phyloP scores from a whole-genome alignment of 2,797 vertebrate species.

The Sebastes kiyomatsui region DNA sequence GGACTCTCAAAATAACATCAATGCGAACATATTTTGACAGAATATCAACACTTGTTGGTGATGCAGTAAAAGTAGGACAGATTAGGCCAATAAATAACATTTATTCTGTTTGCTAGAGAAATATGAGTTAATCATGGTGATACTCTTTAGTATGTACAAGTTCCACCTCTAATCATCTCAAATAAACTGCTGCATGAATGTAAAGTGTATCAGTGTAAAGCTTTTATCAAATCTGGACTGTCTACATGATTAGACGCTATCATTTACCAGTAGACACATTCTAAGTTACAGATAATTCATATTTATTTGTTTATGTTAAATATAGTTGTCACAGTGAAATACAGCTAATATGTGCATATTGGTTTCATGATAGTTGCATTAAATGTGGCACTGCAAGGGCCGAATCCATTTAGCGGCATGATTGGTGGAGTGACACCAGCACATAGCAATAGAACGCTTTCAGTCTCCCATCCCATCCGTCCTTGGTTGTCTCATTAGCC shows the following conservation, averaged over 20 bases:
- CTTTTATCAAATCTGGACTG: background rate
- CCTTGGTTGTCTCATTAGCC: constrained; percentile 70
- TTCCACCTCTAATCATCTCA: background rate
- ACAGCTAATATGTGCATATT: constrained; percentile 17
- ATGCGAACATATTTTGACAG: no score
- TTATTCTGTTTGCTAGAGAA: background rate
- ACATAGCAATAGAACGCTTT: constrained; percentile 38
- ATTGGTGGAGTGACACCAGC: constrained; percentile 63
- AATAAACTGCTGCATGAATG: background rate
- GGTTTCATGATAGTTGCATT: constrained; percentile 37
- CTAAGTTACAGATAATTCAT: constrained; percentile 25
- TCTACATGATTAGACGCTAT: background rate
- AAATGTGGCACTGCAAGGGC: constrained; percentile 29
- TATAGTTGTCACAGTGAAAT: constrained; percentile 25
- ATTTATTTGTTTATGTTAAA: constrained; percentile 38
- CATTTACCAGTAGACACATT: background rate
- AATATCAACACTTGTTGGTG: background rate
- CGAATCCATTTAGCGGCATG: constrained; percentile 48
- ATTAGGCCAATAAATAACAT: background rate
- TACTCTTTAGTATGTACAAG: background rate
- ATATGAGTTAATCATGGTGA: background rate
- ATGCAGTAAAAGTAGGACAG: background rate
- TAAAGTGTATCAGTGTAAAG: background rate
- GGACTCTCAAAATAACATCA: no score
- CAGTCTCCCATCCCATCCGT: constrained; percentile 54